These are phyloP conservation scores for Trissolcus brochymenae DNA, from an alignment of 2,888 invertebrate genomes.

Conservation along the genomic window DNA sequence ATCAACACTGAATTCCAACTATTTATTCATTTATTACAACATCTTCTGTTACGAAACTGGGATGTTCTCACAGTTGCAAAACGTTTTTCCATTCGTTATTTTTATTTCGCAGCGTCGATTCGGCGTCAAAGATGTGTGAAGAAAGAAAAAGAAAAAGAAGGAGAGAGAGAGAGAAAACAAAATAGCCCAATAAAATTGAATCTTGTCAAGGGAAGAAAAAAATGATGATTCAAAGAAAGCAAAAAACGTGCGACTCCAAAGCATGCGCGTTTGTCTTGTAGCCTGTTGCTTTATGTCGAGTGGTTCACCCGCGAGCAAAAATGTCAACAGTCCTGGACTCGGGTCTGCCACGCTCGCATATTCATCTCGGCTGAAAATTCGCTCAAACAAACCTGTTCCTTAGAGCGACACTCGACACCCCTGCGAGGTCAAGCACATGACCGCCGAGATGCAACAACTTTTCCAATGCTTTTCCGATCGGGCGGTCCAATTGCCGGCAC, in stretches of 20 bases:
- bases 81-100: no score
- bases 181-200: no score
- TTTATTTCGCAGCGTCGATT: no score
- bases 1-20: no score
- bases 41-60: no score
- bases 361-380: neutral
- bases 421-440: slow-evolving; percentile 17
- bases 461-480: slow-evolving; percentile 21
- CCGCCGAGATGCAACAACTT: slow-evolving; percentile 5
- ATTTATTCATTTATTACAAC: no score
- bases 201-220: neutral
- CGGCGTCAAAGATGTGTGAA: no score
- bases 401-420: slow-evolving; percentile 1
- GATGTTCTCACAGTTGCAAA: no score
- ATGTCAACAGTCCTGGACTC: slow-evolving; percentile 21
- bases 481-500: slow-evolving; percentile 50
- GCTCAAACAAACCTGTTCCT: slow-evolving; percentile 21
- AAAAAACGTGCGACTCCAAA: slow-evolving; percentile 7
- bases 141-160: no score
- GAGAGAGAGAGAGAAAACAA: no score
- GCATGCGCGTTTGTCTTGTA: slow-evolving; percentile 55
- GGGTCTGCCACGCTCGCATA: neutral
- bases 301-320: slow-evolving; percentile 35
- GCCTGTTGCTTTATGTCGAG: slow-evolving; percentile 57
- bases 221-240: no score